Evolutionary conservation across 2,113 vertebrate genomes (phyloP), one percentile per base, ranked within the genome.

Genomic region (Verasper variegatus): DNA sequence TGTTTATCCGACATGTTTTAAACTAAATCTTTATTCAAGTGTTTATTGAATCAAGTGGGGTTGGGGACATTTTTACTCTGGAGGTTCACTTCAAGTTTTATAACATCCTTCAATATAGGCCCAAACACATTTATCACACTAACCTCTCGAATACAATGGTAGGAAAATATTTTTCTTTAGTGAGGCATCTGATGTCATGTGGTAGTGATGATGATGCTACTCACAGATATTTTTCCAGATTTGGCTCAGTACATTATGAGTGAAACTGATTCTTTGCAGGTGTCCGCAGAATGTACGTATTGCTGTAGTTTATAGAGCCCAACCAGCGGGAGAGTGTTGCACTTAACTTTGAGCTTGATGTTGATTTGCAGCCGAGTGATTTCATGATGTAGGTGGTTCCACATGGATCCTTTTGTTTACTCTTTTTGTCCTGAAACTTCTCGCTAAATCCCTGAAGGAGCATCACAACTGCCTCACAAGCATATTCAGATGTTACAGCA

Each of bases 1-100:
- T 20, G 18, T 54, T n/a, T 71, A 62, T 80, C 35, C 71, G 58
- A 27, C 13, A 68, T 10, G 35, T 66, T 68, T 83, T 57, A 52
- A n/a, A 68, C 35, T 7, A 49, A 3, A 15, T 49, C 65, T 71
- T 71, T 64, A 82, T 20, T 52, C 18, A 52, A n/a, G 18, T n/a
- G 51, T 52, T 52, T 7, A 52, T 20, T 20, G 51, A 52, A 52
- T n/a, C 18, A 52, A n/a, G 51, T 52, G 17, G 45, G 45, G 45
- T 49, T 5, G 5, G 45, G 45, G 15, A 49, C 1, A 5, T 17
- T 6, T 18, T 49, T 49, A 17, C 4, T 18, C 35, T 37, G 1
- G 45, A 17, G 9, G 35, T 5, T 52, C 18, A 20, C 18, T 52
- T 52, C 15, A 10, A 37, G 17, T 7, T 49, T 1, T 49, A 52